Evolutionary conservation across 2,888 invertebrate species (phyloP).

Genomic region (Rapana venosa): DNA sequence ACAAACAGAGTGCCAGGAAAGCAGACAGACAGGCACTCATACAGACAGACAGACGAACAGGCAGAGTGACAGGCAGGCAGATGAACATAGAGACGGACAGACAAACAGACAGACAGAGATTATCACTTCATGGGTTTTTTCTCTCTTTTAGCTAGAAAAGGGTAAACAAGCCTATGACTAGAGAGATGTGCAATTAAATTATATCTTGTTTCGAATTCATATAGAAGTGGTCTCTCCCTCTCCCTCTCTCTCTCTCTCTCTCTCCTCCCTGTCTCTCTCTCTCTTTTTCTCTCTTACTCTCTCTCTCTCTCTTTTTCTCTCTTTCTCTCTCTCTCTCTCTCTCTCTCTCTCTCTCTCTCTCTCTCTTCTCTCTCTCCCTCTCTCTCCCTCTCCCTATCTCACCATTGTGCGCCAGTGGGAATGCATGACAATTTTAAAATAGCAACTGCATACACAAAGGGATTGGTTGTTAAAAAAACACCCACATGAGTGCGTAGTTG

Average conservation of each 20-base stretch:
- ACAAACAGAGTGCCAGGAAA: too few relatives aligned
- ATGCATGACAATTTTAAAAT: too few relatives aligned
- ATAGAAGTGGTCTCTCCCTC: neutral
- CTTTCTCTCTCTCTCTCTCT: neutral
- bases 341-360: slow-evolving; percentile 1
- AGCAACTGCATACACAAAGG: too few relatives aligned
- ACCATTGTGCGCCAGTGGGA: neutral
- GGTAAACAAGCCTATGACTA: neutral
- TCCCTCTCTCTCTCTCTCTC: neutral
- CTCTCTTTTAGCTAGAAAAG: neutral
- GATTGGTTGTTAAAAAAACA: too few relatives aligned
- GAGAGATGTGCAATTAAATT: neutral
- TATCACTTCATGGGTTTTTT: neutral
- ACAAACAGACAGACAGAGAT: too few relatives aligned
- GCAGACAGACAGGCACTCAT: too few relatives aligned
- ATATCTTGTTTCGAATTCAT: too few relatives aligned
- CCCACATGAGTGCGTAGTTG: too few relatives aligned
- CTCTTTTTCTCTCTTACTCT: neutral
- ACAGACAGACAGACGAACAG: too few relatives aligned
- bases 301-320: neutral
- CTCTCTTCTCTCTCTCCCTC: neutral
- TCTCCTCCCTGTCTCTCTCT: neutral
- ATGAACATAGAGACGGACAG: too few relatives aligned
- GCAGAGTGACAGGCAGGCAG: too few relatives aligned
- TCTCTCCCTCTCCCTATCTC: neutral